phyloP scores from a whole-genome alignment of 2,888 invertebrate species.

The Cloeon dipterum region DNA sequence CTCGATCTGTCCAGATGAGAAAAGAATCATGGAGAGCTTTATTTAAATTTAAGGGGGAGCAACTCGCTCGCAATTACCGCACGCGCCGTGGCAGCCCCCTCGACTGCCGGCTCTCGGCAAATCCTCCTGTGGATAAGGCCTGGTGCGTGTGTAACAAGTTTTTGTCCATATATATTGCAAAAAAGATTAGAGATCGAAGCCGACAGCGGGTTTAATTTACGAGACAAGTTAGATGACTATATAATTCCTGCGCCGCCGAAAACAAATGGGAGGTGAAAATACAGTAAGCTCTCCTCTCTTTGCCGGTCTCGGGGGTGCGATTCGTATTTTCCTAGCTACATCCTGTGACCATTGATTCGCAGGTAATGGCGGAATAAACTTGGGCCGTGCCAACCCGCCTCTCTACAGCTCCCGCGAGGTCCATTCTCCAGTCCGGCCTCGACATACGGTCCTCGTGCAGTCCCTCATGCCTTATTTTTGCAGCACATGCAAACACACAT shows the following conservation, averaged over 20 bases:
- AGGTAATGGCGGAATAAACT: constrained; percentile 1
- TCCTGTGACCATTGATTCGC: constrained; percentile 1
- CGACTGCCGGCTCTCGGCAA: too few relatives aligned
- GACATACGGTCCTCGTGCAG: not conserved
- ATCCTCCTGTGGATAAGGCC: too few relatives aligned
- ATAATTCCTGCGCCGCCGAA: not conserved
- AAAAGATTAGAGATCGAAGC: constrained; percentile 1
- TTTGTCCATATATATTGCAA: too few relatives aligned
- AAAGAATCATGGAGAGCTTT: too few relatives aligned
- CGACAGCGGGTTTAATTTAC: not conserved
- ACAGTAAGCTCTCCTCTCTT: too few relatives aligned
- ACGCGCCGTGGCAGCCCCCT: too few relatives aligned
- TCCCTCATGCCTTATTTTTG: not conserved
- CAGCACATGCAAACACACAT: too few relatives aligned
- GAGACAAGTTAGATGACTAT: constrained; percentile 1
- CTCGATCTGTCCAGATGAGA: too few relatives aligned
- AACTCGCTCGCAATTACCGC: too few relatives aligned
- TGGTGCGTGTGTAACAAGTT: too few relatives aligned
- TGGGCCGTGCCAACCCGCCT: not conserved
- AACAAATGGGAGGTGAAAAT: constrained; percentile 2
- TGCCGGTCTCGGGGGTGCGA: not conserved
- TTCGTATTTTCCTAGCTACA: not conserved
- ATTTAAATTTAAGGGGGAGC: too few relatives aligned
- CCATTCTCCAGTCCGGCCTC: constrained; percentile 1
- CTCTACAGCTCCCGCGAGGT: constrained; percentile 1